Evolutionary conservation across 2,888 invertebrate species (phyloP).

Genomic region (Macrophya annulata): DNA sequence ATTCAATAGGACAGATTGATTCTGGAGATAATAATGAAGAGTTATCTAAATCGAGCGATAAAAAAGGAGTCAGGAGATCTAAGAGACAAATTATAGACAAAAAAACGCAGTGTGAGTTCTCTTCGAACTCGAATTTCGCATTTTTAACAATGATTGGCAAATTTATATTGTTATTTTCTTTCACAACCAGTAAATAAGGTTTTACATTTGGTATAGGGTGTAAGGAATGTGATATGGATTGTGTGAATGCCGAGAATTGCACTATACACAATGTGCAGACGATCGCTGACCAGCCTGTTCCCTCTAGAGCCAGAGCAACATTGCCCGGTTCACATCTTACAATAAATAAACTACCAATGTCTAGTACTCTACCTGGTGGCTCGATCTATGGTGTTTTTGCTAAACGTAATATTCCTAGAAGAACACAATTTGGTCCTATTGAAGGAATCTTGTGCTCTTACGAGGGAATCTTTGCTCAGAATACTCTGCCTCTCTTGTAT

Average conservation of each 20-base stretch:
- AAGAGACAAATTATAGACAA: slow-evolving; percentile 72
- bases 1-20: not conserved
- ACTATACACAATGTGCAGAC: slow-evolving; percentile 77
- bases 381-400: slow-evolving; percentile 85
- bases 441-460: slow-evolving; percentile 84
- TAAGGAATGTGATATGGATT: slow-evolving; percentile 77
- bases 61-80: slow-evolving; percentile 69
- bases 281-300: slow-evolving; percentile 86
- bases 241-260: slow-evolving; percentile 73
- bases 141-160: not conserved
- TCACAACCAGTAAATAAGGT: not conserved
- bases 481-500: slow-evolving; percentile 79
- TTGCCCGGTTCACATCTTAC: slow-evolving; percentile 86
- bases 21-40: not conserved
- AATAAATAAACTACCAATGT: slow-evolving; percentile 79
- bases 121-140: not conserved
- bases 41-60: slow-evolving; percentile 58
- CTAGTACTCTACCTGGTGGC: slow-evolving; percentile 65
- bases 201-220: slow-evolving; percentile 72
- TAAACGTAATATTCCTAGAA: slow-evolving; percentile 85
- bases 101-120: slow-evolving; percentile 70
- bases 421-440: slow-evolving; percentile 91
- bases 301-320: slow-evolving; percentile 89
- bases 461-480: slow-evolving; percentile 71
- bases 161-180: not conserved